Percentiles rank a stretch among this genome's conserved stretches.
Evolutionary conservation across 2,888 invertebrate species (phyloP).

Genomic region (Odontocerum albicorne): DNA sequence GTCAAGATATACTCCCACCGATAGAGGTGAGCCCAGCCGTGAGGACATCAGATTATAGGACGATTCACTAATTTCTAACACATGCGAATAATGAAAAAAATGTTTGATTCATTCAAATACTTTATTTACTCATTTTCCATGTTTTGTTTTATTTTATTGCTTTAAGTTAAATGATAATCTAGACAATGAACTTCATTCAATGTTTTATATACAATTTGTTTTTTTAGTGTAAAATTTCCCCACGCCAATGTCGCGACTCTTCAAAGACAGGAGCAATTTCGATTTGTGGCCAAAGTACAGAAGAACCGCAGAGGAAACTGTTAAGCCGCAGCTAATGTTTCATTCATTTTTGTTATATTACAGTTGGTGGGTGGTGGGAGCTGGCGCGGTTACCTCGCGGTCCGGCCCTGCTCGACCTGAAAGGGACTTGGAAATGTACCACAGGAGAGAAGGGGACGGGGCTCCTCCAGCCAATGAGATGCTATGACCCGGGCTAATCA

Average conservation of each 20-base stretch:
- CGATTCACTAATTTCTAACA: no score
- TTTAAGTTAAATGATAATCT: no score
- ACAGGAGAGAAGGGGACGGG: constrained; percentile 1
- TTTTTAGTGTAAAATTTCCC: background rate
- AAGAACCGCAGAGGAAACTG: constrained; percentile 36
- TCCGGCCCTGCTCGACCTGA: constrained; percentile 24
- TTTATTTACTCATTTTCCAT: no score
- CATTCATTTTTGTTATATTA: constrained; percentile 38
- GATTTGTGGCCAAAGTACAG: constrained; percentile 27
- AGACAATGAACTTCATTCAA: no score
- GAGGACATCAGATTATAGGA: no score
- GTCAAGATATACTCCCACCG: no score
- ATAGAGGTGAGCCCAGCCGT: no score
- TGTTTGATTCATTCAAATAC: no score
- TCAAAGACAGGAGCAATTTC: constrained; percentile 27
- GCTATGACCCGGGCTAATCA: constrained; percentile 50
- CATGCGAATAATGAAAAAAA: no score
- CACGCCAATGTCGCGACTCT: constrained; percentile 18
- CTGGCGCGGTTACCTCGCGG: constrained; percentile 19
- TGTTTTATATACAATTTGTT: background rate
- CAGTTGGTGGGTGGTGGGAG: no score
- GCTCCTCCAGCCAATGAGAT: constrained; percentile 45
- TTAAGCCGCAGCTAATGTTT: constrained; percentile 37
- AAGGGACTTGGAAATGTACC: constrained; percentile 24
- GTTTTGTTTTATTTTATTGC: no score